Base-by-base conservation (phyloP, 2,888 invertebrate genomes). In the Diarsia brunnea region DNA sequence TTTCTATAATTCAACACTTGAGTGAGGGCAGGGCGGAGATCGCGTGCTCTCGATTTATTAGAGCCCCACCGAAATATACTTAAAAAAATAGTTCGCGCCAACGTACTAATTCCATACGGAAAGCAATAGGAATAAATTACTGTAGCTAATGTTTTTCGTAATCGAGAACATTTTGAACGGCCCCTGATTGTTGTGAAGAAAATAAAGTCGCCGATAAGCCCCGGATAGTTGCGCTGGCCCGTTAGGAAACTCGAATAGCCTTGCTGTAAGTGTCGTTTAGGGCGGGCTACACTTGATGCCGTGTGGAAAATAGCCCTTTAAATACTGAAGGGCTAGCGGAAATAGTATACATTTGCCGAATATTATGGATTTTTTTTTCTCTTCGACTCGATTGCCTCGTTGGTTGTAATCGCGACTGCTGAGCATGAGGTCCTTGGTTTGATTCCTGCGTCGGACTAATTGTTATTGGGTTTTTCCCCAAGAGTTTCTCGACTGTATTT, bases 71-170 rank as follows among this genome's bases (percentile, higher is more conserved):
- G 80, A 88, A 88, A 88, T 86, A 84, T 86, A 89, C 87, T n/a
- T 81, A 87, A 90, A 90, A 88, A 87, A 87, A 83, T 85, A 84
- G 81, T 87, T 81, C 83, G 86, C 85, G 84, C 80, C 70, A 81
- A 87, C 87, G 85, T 85, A 90, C 91, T 91, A 90, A 90, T 92
- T 91, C 89, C 79, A 84, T 86, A 87, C 85, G 87, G 85, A 85
- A 86, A 87, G 88, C 91, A 90, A 90, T 90, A 88, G 79, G 88
- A 92, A 91, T 91, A 91, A 91, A 92, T 91, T 91, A 90, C 81
- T 75, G 73, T 80, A 76, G 82, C 87, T 89, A 89, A 91, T 91
- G 90, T 89, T 91, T 86, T 90, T 89, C 85, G 84, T 85, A 88
- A 86, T 86, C 81, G 82, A 78, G 78, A 84, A 79, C 85, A 86